Conservation (phyloP, 2,888 invertebrate species). For the Notocelia uddmanniana region DNA sequence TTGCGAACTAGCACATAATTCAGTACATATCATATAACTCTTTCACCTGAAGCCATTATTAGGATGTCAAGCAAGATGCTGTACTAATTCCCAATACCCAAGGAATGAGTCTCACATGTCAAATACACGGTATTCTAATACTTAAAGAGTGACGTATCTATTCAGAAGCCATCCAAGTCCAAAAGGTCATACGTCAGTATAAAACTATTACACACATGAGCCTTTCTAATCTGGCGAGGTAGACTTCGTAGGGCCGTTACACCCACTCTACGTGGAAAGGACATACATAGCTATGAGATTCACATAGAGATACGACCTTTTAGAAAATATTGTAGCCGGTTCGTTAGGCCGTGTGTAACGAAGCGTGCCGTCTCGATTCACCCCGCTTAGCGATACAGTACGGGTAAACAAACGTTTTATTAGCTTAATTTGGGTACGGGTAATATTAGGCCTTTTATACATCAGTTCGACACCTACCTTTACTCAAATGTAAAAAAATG, state of each 20-base stretch:
- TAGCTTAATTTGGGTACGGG: neutral
- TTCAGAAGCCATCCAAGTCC: neutral
- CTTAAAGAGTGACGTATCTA: neutral
- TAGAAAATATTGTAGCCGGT: neutral
- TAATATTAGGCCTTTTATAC: neutral
- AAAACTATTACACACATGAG: neutral
- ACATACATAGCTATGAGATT: neutral
- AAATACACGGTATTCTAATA: neutral
- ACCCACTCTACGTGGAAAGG: neutral
- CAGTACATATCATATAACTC: neutral
- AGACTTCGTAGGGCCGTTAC: slow-evolving; percentile 1
- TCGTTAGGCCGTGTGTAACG: slow-evolving; percentile 21
- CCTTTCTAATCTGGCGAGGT: neutral
- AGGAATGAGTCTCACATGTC: neutral
- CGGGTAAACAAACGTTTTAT: neutral
- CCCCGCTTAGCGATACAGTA: slow-evolving; percentile 3
- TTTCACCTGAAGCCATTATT: neutral
- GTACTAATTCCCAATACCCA: too few relatives aligned
- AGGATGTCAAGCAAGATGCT: neutral
- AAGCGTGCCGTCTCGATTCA: slow-evolving; percentile 16
- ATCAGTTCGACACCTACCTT: neutral
- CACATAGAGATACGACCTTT: neutral
- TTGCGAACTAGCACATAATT: too few relatives aligned
- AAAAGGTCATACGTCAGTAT: neutral
- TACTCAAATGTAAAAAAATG: neutral